Conservation (phyloP, 23 tunicate species). For the Aplidium turbinatum region DNA sequence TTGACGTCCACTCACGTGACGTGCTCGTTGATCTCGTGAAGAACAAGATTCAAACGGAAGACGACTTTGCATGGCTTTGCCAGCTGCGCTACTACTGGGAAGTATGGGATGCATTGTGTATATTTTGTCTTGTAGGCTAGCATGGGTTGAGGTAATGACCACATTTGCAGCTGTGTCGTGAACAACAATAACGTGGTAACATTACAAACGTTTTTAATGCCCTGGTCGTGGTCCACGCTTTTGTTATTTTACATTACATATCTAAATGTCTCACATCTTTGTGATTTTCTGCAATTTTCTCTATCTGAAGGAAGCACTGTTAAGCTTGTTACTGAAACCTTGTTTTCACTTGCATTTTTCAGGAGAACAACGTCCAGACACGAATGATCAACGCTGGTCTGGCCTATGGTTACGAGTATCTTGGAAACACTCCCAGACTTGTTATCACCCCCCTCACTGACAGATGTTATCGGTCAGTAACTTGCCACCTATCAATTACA, state of each 20-base stretch:
- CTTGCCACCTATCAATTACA: no score
- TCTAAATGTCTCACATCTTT: no score
- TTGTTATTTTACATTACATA: no score
- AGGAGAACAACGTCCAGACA: constrained; percentile 92
- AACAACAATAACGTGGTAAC: no score
- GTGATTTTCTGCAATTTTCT: no score
- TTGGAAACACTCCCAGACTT: constrained; percentile 97
- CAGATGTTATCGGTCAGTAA: constrained; percentile 87
- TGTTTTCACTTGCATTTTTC: background rate
- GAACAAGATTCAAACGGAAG: constrained; percentile 64
- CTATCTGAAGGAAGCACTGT: no score
- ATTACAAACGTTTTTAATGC: no score
- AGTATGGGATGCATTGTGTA: no score
- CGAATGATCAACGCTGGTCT: constrained; percentile 98
- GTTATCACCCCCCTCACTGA: constrained; percentile 99
- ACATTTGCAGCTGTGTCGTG: no score
- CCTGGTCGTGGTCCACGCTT: no score
- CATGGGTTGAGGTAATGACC: no score
- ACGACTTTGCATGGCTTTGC: constrained; percentile 96
- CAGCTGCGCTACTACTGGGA: constrained; percentile 98
- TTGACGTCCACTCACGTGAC: constrained; percentile 98
- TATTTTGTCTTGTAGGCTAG: no score
- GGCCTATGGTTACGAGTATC: constrained; percentile 96
- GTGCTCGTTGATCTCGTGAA: constrained; percentile 78
- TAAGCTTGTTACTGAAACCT: background rate